Base-by-base conservation (phyloP, 1,140 invertebrate genomes). In the Proctacanthus coquilletti region DNA sequence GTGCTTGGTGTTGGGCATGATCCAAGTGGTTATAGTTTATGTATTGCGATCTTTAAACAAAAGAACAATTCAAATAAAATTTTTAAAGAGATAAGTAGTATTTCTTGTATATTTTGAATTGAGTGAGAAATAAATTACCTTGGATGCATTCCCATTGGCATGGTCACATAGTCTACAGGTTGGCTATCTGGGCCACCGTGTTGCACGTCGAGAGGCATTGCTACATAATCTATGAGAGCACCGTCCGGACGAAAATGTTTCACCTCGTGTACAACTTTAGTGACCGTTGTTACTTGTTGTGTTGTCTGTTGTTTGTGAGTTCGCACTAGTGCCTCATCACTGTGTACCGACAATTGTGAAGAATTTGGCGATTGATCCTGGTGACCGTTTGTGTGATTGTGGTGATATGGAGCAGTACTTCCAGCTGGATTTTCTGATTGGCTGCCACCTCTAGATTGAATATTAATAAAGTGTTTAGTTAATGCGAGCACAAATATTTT, bases 171-270 rank as follows among this genome's bases (percentile, higher is more conserved):
- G 32, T 70, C 68, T 23, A 69, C 53, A 30, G 62, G 57, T 48
- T 68, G 64, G 40, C 64, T 63, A 53, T 71, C 68, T 38, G 65
- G 61, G 19, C 68, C 68, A 39, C 70, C 53, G 45, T 72, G 69
- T 39, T 67, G 64, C 18, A 71, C 58, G 19, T 36, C 56, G 31
- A 57, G 42, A 19, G 55, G 55, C 41, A 62, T 57, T 15, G 60
- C 47, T 33, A 60, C 56, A 44, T 64, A 65, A 29, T 69, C 68
- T 21, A 68, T 53, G 29, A 60, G 54, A 47, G 66, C 63, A 42
- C 63, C 63, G 51, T 71, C 68, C 37, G 65, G 62, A 20, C 68
- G 34, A 36, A 21, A 29, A 34, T 43, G 42, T 21, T 36, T 40
- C 2, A 43, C 39, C 50, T 72, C 69, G 25, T 66, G 58, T 15